Percentiles rank a stretch among this genome's conserved stretches.
These are phyloP conservation scores for Apodemus sylvaticus DNA, from an alignment of 2,113 vertebrate species.

Conservation along the genomic window DNA sequence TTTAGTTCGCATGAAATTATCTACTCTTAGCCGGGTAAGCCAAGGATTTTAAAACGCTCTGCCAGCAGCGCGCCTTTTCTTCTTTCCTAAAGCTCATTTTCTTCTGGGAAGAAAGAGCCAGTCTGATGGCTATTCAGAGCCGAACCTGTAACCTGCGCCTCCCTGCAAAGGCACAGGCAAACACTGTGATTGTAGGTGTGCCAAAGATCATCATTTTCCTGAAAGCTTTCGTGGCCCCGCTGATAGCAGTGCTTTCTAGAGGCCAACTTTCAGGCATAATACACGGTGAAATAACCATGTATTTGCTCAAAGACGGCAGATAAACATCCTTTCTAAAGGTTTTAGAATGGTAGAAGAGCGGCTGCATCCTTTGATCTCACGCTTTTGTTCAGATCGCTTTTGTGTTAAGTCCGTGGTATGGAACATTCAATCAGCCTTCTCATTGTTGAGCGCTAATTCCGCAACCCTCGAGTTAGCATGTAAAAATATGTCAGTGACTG, in stretches of 20 bases:
- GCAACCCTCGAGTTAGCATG: background rate
- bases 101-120: constrained; percentile 43
- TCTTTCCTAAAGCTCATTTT: constrained; percentile 60
- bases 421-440: constrained; percentile 22
- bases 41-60: constrained; percentile 51
- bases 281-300: constrained; percentile 61
- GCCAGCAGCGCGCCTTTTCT: constrained; percentile 31
- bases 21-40: constrained; percentile 43
- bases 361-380: constrained; percentile 49
- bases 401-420: constrained; percentile 38
- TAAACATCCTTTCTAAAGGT: constrained; percentile 55
- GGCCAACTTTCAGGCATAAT: constrained; percentile 65
- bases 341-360: constrained; percentile 53
- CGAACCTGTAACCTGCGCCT: background rate
- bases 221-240: constrained; percentile 45
- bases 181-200: constrained; percentile 39
- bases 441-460: background rate
- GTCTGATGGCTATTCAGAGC: constrained; percentile 62
- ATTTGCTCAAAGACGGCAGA: constrained; percentile 57
- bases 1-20: constrained; percentile 35
- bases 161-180: background rate
- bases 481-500: background rate
- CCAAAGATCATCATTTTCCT: constrained; percentile 45
- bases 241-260: constrained; percentile 66
- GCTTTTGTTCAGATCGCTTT: constrained; percentile 50